These are phyloP conservation scores for Petroica traversi DNA, from an alignment of 2,113 vertebrate genomes.

Conservation along the genomic window DNA sequence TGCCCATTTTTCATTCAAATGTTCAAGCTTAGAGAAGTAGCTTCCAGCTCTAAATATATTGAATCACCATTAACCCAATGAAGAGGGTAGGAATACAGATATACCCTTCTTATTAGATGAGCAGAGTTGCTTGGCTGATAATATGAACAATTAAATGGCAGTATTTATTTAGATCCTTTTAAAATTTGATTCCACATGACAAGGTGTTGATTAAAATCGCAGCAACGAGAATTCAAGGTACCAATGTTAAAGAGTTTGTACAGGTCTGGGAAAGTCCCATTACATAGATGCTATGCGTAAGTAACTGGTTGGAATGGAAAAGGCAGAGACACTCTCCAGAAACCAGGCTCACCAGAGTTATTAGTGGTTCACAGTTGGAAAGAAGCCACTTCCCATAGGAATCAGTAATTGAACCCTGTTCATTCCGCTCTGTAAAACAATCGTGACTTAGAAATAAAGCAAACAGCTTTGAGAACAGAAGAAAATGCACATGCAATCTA, in stretches of 20 bases:
- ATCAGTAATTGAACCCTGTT: not conserved
- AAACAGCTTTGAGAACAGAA: not conserved
- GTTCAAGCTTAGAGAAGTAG: constrained; percentile 68
- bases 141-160: constrained; percentile 68
- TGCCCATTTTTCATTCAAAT: constrained; percentile 84
- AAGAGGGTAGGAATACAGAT: constrained; percentile 58
- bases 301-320: not conserved
- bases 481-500: constrained; percentile 13
- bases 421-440: not conserved
- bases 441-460: not conserved
- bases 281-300: not conserved
- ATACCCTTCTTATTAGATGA: constrained; percentile 71
- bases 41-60: constrained; percentile 81
- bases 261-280: not conserved
- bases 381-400: not conserved
- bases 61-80: constrained; percentile 79
- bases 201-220: constrained; percentile 19
- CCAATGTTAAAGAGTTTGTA: not conserved
- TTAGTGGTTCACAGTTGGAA: not conserved
- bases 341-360: not conserved
- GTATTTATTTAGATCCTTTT: constrained; percentile 62
- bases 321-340: not conserved
- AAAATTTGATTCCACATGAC: constrained; percentile 49
- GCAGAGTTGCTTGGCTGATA: constrained; percentile 65
- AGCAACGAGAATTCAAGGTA: not conserved